Percentiles rank a stretch among this genome's conserved stretches.
Conservation (phyloP, 64 coral and sea anemone species). For the Actinia equina region DNA sequence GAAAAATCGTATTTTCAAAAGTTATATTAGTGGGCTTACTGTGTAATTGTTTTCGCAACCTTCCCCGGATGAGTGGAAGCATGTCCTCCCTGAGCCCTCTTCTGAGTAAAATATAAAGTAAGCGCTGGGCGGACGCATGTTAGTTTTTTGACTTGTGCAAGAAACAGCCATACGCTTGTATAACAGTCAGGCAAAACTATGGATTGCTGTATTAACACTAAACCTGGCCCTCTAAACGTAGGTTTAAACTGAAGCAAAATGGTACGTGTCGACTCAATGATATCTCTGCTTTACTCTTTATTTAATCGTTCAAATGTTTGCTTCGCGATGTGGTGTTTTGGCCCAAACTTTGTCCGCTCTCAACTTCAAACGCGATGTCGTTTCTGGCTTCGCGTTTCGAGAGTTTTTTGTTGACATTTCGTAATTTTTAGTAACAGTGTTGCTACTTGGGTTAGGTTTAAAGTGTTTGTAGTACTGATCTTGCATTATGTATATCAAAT, state of each 20-base stretch:
- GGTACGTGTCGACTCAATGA: background rate
- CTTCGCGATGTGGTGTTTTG: background rate
- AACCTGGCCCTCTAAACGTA: constrained; percentile 12
- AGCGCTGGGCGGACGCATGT: too few relatives aligned
- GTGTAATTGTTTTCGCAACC: too few relatives aligned
- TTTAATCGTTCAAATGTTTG: background rate
- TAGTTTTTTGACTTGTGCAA: constrained; percentile 9
- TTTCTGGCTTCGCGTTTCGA: constrained; percentile 15
- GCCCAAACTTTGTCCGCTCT: background rate
- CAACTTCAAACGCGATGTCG: background rate
- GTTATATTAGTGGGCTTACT: too few relatives aligned
- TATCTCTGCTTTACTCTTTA: background rate
- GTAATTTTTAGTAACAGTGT: background rate
- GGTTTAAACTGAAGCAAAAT: constrained; percentile 10
- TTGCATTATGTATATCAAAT: background rate
- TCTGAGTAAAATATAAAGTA: too few relatives aligned
- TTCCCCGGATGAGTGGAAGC: too few relatives aligned
- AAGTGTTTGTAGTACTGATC: background rate
- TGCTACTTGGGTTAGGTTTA: constrained; percentile 19
- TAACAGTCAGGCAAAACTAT: background rate
- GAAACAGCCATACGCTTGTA: background rate
- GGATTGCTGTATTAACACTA: background rate
- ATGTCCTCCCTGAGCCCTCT: background rate
- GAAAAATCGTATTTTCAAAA: too few relatives aligned
- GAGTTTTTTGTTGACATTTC: constrained; percentile 48